Evolutionary conservation across 2,113 vertebrate species (phyloP).

Genomic region (Carollia perspicillata): DNA sequence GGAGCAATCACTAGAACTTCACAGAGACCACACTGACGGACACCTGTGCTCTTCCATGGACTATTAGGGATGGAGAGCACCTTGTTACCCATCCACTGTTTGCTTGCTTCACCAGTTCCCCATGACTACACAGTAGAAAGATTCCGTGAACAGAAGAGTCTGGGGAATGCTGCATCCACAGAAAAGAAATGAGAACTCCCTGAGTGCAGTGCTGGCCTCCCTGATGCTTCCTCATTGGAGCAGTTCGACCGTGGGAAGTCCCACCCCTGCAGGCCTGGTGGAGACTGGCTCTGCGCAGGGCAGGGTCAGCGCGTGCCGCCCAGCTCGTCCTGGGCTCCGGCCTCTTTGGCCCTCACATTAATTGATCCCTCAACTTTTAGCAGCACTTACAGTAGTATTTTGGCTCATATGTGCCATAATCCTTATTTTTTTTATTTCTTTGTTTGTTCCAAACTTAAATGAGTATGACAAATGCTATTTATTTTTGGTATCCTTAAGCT

Average conservation of each 20-base stretch:
- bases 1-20: background rate
- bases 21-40: background rate
- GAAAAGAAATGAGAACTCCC: background rate
- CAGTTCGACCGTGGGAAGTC: background rate
- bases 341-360: background rate
- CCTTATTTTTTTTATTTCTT: slow-evolving; percentile 37
- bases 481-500: background rate
- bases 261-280: background rate
- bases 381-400: background rate
- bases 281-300: background rate
- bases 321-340: background rate
- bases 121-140: background rate
- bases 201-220: background rate
- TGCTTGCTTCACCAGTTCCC: background rate
- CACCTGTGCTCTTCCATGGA: fast-evolving
- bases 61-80: background rate
- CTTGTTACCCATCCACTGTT: background rate
- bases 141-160: background rate
- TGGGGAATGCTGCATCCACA: background rate
- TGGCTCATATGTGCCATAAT: background rate
- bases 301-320: fast-evolving
- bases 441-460: slow-evolving; percentile 24
- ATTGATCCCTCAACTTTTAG: background rate
- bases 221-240: background rate
- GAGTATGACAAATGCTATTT: background rate